Evolutionary conservation across 2,888 invertebrate species (phyloP), one percentile per base, ranked within the genome.

Genomic region (Drosophila longiperda): DNA sequence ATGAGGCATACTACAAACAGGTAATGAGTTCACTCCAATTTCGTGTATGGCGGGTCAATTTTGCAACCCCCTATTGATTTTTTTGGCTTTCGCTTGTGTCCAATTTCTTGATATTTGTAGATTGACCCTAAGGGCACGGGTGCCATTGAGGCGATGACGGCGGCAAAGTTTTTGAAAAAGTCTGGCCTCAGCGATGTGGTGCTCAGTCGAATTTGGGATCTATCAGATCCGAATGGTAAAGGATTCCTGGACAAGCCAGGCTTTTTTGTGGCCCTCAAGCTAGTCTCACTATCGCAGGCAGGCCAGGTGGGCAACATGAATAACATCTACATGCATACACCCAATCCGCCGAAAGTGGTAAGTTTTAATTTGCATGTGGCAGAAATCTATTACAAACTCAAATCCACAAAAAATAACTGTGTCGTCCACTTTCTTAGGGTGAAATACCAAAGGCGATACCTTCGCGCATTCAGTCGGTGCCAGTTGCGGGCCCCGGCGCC

Each of bases 171-270:
- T 94, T 95, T 99, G 78, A 99, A 99, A 94, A 97, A 97, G 92
- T 99, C 99, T 17, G 97, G 97, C 32, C 95, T 99, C 80, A 97
- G 97, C 83, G 98, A 99, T 94, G 96, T 96, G 66, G 96, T 98
- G 66, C 95, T 99, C 73, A 98, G 99, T 92, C 97, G 98, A 94
- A 96, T 97, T 87, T 99, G 99, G 99, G 99, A 99, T 93, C 94
- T 99, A 83, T 98, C 99, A 0, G 99, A 99, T 94, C 98, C 98
- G 52, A 96, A 96, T 67, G 98, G 98, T 59, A 96, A 97, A 92
- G 98, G 99, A 4, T 98, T 96, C 89, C 94, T 99, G 75, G 98
- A 99, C 92, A 98, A 98, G 93, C 95, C 96, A 82, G 99, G 99
- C 15, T 95, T 99, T 93, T 99, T 98, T 94, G 97, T 98, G 74